phyloP scores from a whole-genome alignment of 2,113 vertebrate species.

The Reinhardtius hippoglossoides region DNA sequence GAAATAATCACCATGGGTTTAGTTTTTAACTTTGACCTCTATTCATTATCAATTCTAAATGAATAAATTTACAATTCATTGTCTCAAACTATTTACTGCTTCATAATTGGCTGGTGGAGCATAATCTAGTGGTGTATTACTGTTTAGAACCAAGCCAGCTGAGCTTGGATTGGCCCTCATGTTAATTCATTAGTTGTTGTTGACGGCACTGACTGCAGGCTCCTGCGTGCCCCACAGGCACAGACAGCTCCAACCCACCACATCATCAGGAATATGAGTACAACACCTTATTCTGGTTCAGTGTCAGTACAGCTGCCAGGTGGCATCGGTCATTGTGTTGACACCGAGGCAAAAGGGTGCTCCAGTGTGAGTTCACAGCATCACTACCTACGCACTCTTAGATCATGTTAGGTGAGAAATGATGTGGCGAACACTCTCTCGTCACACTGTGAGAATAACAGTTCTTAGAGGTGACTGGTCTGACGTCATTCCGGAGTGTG shows the following conservation, averaged over 20 bases:
- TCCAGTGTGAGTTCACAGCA: constrained; percentile 24
- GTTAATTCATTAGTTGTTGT: constrained; percentile 46
- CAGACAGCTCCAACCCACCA: neutral
- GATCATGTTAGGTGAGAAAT: constrained; percentile 42
- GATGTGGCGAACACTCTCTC: constrained; percentile 17
- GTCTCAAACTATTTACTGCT: constrained; percentile 46
- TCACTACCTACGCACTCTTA: constrained; percentile 25
- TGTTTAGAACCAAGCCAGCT: constrained; percentile 47
- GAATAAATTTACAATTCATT: constrained; percentile 36
- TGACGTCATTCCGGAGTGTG: constrained; percentile 25
- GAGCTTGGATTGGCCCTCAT: constrained; percentile 50
- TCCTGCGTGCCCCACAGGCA: constrained; percentile 1
- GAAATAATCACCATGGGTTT: constrained; percentile 9
- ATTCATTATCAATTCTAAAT: constrained; percentile 26
- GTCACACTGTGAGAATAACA: constrained; percentile 11
- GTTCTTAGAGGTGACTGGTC: constrained; percentile 13
- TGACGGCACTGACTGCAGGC: constrained; percentile 5
- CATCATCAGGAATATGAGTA: neutral
- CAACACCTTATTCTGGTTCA: neutral
- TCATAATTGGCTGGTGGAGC: constrained; percentile 23
- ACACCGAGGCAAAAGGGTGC: constrained; percentile 34
- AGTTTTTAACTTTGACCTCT: constrained; percentile 5
- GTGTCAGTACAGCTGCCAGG: constrained; percentile 8
- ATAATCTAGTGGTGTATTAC: constrained; percentile 41
- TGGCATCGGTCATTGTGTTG: constrained; percentile 31